Percentiles rank a stretch among this genome's conserved stretches.
Conservation (phyloP, 2,113 vertebrate species). For the Gymnarchus niloticus region DNA sequence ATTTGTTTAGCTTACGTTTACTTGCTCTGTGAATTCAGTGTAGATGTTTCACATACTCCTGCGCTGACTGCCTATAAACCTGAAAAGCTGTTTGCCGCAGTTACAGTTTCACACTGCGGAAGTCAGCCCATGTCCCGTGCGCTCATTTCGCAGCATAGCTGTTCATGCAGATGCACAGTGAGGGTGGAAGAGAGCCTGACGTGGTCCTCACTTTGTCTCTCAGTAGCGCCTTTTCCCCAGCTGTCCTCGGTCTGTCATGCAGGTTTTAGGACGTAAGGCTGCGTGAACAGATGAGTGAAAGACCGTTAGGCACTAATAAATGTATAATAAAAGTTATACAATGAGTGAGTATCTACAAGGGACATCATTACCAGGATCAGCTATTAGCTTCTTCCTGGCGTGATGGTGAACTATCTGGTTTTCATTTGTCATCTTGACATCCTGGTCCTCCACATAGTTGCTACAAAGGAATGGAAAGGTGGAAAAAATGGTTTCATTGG, state of each 20-base stretch:
- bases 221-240: slow-evolving; percentile 65
- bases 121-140: too few relatives aligned
- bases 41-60: too few relatives aligned
- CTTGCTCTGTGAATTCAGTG: too few relatives aligned
- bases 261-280: slow-evolving; percentile 94
- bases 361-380: slow-evolving; percentile 73
- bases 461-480: slow-evolving; percentile 52
- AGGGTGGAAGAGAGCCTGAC: too few relatives aligned
- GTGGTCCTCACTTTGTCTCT: slow-evolving; percentile 29
- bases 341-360: neutral
- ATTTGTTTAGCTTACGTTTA: too few relatives aligned
- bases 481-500: neutral
- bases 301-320: slow-evolving; percentile 7
- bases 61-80: too few relatives aligned
- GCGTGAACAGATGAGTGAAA: slow-evolving; percentile 32
- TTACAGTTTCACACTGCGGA: too few relatives aligned
- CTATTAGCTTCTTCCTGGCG: slow-evolving; percentile 69
- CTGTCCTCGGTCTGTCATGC: slow-evolving; percentile 74
- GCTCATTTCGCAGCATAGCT: too few relatives aligned
- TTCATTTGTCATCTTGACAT: slow-evolving; percentile 92
- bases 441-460: slow-evolving; percentile 83
- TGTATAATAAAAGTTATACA: neutral
- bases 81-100: too few relatives aligned
- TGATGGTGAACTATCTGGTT: slow-evolving; percentile 79
- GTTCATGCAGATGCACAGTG: too few relatives aligned